These are phyloP conservation scores for Phortica okadai DNA, from an alignment of 2,888 invertebrate species.

Conservation along the genomic window DNA sequence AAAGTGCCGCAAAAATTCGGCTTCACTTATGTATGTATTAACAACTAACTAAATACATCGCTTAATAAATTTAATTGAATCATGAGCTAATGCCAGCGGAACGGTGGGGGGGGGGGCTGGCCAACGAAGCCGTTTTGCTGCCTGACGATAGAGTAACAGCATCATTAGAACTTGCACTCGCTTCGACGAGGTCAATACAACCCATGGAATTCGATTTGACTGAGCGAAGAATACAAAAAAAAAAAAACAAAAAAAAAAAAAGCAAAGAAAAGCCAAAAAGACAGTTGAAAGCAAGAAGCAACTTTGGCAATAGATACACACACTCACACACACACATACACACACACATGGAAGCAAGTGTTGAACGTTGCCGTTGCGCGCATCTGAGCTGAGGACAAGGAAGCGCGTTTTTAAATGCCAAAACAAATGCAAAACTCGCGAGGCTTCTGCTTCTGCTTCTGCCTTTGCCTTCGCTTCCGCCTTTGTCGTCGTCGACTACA, in stretches of 20 bases:
- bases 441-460: not conserved
- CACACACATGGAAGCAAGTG: not conserved
- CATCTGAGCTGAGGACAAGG: slow-evolving; percentile 60
- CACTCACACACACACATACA: slow-evolving; percentile 5
- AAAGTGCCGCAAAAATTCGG: slow-evolving; percentile 7
- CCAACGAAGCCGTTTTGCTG: slow-evolving; percentile 42
- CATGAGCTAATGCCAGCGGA: not conserved
- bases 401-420: slow-evolving; percentile 70
- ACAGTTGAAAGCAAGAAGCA: slow-evolving; percentile 26
- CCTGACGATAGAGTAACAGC: slow-evolving; percentile 34
- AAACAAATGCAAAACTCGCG: slow-evolving; percentile 63
- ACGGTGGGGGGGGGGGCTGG: slow-evolving; percentile 29
- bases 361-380: not conserved
- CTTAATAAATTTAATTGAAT: slow-evolving; percentile 32
- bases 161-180: slow-evolving; percentile 55
- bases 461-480: slow-evolving; percentile 23
- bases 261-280: slow-evolving; percentile 25
- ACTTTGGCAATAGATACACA: slow-evolving; percentile 23
- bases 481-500: not conserved
- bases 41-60: slow-evolving; percentile 11
- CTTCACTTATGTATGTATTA: slow-evolving; percentile 19
- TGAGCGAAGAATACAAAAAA: slow-evolving; percentile 41
- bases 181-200: slow-evolving; percentile 64
- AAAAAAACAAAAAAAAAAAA: slow-evolving; percentile 38
- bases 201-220: slow-evolving; percentile 65